A percentile compares a stretch with the other conserved stretches of the same genome.
phyloP scores from a whole-genome alignment of 2,888 invertebrate species.

The Pseudococcus longispinus region DNA sequence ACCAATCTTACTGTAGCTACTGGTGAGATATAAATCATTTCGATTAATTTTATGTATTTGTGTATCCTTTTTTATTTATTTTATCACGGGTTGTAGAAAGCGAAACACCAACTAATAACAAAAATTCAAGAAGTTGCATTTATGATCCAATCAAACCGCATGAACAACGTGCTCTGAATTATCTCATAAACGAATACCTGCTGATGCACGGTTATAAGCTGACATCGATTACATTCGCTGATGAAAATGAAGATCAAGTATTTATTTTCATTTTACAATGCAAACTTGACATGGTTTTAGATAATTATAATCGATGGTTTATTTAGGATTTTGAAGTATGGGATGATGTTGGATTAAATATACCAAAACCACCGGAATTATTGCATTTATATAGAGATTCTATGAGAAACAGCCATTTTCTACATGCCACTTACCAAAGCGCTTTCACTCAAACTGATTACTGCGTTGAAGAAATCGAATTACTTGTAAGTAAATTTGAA shows the following conservation, averaged over 20 bases:
- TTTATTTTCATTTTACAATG: neutral
- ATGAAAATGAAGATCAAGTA: slow-evolving; percentile 88
- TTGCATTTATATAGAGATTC: slow-evolving; percentile 72
- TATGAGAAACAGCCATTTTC: slow-evolving; percentile 40
- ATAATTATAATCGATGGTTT: neutral
- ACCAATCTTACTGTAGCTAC: slow-evolving; percentile 82
- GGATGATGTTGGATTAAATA: slow-evolving; percentile 89
- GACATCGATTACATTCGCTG: slow-evolving; percentile 87
- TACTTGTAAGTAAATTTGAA: slow-evolving; percentile 1
- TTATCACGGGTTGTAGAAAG: slow-evolving; percentile 63
- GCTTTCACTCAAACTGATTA: slow-evolving; percentile 44
- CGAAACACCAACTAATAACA: slow-evolving; percentile 65
- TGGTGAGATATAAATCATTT: slow-evolving; percentile 63
- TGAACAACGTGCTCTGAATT: slow-evolving; percentile 83
- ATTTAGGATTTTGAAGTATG: slow-evolving; percentile 69
- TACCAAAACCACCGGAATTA: slow-evolving; percentile 79
- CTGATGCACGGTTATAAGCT: slow-evolving; percentile 80
- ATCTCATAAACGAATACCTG: slow-evolving; percentile 85
- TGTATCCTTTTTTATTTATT: neutral
- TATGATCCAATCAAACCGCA: slow-evolving; percentile 72
- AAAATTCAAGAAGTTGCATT: slow-evolving; percentile 59
- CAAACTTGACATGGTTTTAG: neutral
- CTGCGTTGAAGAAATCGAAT: slow-evolving; percentile 46
- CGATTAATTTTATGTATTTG: neutral
- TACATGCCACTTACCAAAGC: slow-evolving; percentile 15